These are phyloP conservation scores for Melipona quadrifasciata DNA, from an alignment of 1,140 invertebrate species.

Conservation along the genomic window DNA sequence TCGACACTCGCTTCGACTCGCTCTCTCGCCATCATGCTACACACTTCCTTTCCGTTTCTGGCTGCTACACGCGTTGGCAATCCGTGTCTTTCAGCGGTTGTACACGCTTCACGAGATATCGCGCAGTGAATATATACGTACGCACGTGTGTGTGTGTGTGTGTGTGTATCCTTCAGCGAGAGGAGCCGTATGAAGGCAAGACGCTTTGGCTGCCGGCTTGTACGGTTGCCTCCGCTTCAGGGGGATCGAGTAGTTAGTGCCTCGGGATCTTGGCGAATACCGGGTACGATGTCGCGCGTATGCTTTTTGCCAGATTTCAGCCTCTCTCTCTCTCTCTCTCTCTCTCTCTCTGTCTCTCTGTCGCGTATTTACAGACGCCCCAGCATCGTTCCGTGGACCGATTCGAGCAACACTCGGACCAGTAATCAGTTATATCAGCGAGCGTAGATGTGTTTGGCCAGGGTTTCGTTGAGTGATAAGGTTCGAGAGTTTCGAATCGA, in stretches of 20 bases:
- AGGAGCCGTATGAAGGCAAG: constrained; percentile 24
- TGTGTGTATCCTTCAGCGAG: constrained; percentile 52
- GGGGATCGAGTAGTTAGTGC: constrained; percentile 27
- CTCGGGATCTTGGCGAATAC: constrained; percentile 8
- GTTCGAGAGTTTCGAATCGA: background rate
- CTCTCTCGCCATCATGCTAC: constrained; percentile 10
- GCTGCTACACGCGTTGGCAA: constrained; percentile 72
- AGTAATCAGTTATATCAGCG: background rate
- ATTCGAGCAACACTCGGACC: background rate
- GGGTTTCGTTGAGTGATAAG: background rate
- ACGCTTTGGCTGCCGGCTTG: background rate
- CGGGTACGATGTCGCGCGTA: constrained; percentile 12
- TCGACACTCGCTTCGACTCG: constrained; percentile 7
- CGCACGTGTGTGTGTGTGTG: no score
- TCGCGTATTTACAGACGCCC: background rate
- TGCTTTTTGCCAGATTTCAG: background rate
- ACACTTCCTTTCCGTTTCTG: constrained; percentile 41
- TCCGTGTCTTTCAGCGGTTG: constrained; percentile 74
- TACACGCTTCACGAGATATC: constrained; percentile 75
- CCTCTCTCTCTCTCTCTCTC: no score
- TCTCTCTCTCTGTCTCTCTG: background rate
- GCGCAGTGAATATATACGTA: constrained; percentile 65
- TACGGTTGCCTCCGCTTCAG: background rate
- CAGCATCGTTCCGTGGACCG: background rate
- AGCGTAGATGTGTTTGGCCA: background rate